These are phyloP conservation scores for Molossus molossus DNA, from an alignment of 2,797 vertebrate species.

Conservation along the genomic window DNA sequence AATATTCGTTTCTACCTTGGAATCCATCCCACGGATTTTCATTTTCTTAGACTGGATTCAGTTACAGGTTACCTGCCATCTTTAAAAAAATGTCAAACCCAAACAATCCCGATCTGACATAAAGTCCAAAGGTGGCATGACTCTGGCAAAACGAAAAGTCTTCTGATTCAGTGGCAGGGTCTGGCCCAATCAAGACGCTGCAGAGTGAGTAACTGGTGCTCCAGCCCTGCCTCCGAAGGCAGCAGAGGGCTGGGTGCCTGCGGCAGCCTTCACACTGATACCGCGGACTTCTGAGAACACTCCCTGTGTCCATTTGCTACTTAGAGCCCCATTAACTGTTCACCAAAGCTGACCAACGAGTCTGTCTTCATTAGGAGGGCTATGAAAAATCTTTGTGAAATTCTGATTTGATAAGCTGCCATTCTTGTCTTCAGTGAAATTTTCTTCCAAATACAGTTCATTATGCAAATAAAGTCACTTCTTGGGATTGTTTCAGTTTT, in stretches of 20 bases:
- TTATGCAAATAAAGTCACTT: constrained; percentile 89
- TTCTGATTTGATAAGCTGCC: constrained; percentile 90
- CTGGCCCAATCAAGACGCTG: constrained; percentile 72
- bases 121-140: neutral
- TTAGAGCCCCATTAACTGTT: constrained; percentile 88
- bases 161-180: constrained; percentile 70
- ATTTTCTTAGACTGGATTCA: constrained; percentile 48
- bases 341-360: constrained; percentile 89
- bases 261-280: constrained; percentile 64
- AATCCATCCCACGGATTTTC: neutral
- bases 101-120: neutral
- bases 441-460: constrained; percentile 89
- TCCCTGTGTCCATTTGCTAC: constrained; percentile 81
- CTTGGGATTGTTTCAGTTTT: constrained; percentile 88
- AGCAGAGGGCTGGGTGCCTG: neutral
- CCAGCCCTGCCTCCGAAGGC: constrained; percentile 36
- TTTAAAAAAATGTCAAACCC: constrained; percentile 23
- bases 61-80: neutral
- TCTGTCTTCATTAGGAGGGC: constrained; percentile 88
- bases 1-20: constrained; percentile 21
- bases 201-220: neutral
- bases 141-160: neutral
- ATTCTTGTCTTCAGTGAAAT: constrained; percentile 88
- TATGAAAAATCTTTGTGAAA: constrained; percentile 90
- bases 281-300: constrained; percentile 79